Percentiles rank a stretch among this genome's conserved stretches.
phyloP scores from a whole-genome alignment of 1,140 invertebrate species.

The Drosophila willistoni region DNA sequence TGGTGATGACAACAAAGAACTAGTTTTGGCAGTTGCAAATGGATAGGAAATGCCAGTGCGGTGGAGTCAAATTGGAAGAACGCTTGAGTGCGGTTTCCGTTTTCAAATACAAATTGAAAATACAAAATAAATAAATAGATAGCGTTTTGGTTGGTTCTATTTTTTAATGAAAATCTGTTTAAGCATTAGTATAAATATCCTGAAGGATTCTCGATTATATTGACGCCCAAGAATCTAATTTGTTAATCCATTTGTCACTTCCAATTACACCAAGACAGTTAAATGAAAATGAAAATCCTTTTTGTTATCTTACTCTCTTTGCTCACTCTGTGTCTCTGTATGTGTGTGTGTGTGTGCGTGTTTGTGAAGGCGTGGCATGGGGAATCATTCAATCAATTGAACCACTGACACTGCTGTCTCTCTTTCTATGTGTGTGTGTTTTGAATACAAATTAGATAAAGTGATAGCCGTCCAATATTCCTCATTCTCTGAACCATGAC shows the following conservation, averaged over 20 bases:
- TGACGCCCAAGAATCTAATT: slow-evolving; percentile 18
- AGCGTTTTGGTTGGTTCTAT: background rate
- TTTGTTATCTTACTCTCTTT: slow-evolving; percentile 20
- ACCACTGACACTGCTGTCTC: slow-evolving; percentile 52
- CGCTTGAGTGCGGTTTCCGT: slow-evolving; percentile 54
- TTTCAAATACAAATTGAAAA: background rate
- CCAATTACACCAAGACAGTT: slow-evolving; percentile 62
- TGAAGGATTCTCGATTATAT: background rate
- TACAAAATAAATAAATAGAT: background rate
- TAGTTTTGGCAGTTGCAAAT: slow-evolving; percentile 49
- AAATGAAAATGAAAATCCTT: slow-evolving; percentile 42
- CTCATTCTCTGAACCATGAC: background rate
- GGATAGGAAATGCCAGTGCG: slow-evolving; percentile 17
- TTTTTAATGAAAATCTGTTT: slow-evolving; percentile 3
- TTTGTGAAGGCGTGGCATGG: slow-evolving; percentile 7
- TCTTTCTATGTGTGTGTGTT: slow-evolving; percentile 52
- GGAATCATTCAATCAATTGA: slow-evolving; percentile 75
- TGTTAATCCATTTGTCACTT: slow-evolving; percentile 55
- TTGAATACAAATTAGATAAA: slow-evolving; percentile 80
- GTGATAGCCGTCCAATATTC: slow-evolving; percentile 51
- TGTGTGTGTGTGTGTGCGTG: slow-evolving; percentile 6
- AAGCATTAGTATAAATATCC: slow-evolving; percentile 4
- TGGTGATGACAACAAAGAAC: slow-evolving; percentile 47
- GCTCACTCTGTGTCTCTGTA: slow-evolving; percentile 28
- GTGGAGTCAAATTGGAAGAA: slow-evolving; percentile 44